Base-by-base conservation (phyloP, 2,888 invertebrate species). In the Pristionchus mayeri region DNA sequence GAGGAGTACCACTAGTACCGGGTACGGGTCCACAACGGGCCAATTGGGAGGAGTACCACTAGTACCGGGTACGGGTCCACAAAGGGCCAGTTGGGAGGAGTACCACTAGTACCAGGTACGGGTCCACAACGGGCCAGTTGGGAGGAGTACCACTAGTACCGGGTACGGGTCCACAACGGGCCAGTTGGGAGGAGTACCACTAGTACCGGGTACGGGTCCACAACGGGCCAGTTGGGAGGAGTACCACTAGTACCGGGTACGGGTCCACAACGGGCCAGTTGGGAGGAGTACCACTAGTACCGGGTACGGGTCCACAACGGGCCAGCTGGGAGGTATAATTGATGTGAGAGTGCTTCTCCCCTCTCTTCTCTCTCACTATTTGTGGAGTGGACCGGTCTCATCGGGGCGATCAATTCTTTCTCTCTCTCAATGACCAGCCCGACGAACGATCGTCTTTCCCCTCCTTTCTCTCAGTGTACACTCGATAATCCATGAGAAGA, bases 341-440 rank as follows among this genome's bases (percentile, higher is more conserved):
- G 67, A 67, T 67, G 37, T 67, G 37, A 21, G 37, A 7, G 24
- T 54, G 79, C 54, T 54, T 79, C 79, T 54, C 54, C 40, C 78
- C 37, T 52, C 76, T 50, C 24, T 9, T 37, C 40, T 54, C 54
- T 54, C 44, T 52, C 79, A 40, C 79, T 79, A 54, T 54, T 79
- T 54, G 52, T 40, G 37, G 44, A 60, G 16, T 16, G 71, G 40
- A 79, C 79, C 79, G 54, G 79, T 79, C 79, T 54, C 79, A 76
- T 76, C 76, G 48, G 48, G 48, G 76, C 76, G 76, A 76, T 76
- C 76, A 76, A 76, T 76, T 79, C 79, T 18, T 54, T 79, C 79
- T 79, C 79, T 54, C 79, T 24, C 24, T 7, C 80, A 80, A 6
- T 82, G 81, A 60, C 63, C 81, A 82, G 60, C 60, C 60, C 48